These are phyloP conservation scores for Sinohyriopsis cumingii DNA, from an alignment of 2,888 invertebrate genomes.

Conservation along the genomic window DNA sequence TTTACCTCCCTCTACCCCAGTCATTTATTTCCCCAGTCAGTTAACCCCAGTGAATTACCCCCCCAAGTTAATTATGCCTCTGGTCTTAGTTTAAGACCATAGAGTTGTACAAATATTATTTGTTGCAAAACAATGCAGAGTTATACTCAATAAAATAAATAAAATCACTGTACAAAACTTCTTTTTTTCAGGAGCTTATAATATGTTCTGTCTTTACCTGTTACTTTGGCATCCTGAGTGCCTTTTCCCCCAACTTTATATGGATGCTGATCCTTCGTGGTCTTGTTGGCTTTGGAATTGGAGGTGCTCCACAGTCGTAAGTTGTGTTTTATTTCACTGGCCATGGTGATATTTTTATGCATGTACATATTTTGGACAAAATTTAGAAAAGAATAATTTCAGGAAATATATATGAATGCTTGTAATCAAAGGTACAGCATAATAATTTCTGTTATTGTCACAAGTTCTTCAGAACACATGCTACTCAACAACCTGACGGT, in stretches of 20 bases:
- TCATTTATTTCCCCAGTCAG: too few species aligned
- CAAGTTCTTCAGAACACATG: too few species aligned
- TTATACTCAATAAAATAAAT: not conserved
- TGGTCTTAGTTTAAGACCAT: too few species aligned
- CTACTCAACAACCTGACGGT: too few species aligned
- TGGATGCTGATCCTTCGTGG: constrained; percentile 93
- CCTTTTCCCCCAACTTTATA: constrained; percentile 91
- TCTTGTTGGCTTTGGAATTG: constrained; percentile 95
- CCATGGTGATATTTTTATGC: not conserved
- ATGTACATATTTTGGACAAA: not conserved
- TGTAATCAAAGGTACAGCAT: too few species aligned
- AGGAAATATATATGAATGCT: too few species aligned
- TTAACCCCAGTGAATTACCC: too few species aligned
- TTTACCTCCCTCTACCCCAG: too few species aligned
- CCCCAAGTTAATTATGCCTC: too few species aligned
- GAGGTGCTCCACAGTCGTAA: constrained; percentile 97
- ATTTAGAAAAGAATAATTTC: not conserved
- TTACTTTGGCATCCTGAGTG: constrained; percentile 91
- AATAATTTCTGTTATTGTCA: too few species aligned
- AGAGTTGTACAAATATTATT: not conserved
- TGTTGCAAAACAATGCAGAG: not conserved
- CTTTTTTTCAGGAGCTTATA: constrained; percentile 82
- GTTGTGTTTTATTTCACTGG: constrained; percentile 69
- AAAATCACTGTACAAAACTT: not conserved
- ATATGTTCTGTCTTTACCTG: constrained; percentile 91